Percentiles rank a stretch among this genome's conserved stretches.
phyloP scores from a whole-genome alignment of 53 echinoderm and acorn worm species.

The Arbacia lixula region DNA sequence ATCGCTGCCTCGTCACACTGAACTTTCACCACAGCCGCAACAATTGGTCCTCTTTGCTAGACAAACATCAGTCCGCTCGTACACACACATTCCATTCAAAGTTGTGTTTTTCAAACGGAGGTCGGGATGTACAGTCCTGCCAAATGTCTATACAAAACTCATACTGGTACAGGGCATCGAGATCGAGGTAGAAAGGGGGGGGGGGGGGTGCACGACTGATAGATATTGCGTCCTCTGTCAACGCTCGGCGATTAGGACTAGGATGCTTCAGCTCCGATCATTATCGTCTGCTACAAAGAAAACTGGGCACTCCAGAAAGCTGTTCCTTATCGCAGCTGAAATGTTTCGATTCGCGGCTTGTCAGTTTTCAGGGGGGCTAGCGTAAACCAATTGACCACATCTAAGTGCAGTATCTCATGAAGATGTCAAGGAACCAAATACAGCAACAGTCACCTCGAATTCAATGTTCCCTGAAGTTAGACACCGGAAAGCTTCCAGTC shows the following conservation, averaged over 20 bases:
- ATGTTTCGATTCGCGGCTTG: constrained; percentile 17
- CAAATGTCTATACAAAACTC: constrained; percentile 40
- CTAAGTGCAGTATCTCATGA: background rate
- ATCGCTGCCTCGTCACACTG: no score
- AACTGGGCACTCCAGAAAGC: constrained; percentile 7
- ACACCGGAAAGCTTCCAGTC: no score
- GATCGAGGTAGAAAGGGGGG: background rate
- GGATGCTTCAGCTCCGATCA: no score
- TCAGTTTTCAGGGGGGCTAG: constrained; percentile 22
- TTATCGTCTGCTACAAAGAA: constrained; percentile 21
- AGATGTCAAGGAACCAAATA: no score
- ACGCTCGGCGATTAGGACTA: no score
- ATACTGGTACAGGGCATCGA: background rate
- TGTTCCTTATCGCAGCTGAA: constrained; percentile 16
- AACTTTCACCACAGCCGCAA: constrained; percentile 42
- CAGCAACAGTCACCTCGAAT: no score
- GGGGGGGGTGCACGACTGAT: no score
- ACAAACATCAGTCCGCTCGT: constrained; percentile 48
- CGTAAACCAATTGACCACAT: constrained; percentile 53
- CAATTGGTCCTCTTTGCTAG: constrained; percentile 55
- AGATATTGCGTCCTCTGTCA: no score
- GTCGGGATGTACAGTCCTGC: constrained; percentile 37
- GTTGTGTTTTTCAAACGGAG: constrained; percentile 30
- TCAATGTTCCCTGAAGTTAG: no score
- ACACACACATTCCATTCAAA: constrained; percentile 57